These are phyloP conservation scores for Nyctalus aviator DNA, from an alignment of 2,797 vertebrate genomes.

Conservation along the genomic window DNA sequence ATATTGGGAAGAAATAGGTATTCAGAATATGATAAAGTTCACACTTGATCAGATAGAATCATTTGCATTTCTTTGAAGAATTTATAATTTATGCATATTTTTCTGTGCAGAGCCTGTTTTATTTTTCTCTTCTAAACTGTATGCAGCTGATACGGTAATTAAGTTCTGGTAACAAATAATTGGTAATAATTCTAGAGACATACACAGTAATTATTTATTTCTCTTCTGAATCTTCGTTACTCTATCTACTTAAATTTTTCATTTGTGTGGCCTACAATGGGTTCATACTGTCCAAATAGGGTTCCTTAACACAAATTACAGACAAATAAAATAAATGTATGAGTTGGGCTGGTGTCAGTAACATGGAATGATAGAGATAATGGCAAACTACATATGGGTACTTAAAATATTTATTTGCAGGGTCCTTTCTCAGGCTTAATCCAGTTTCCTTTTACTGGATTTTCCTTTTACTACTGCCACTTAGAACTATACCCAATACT, in stretches of 20 bases:
- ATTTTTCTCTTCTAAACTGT: neutral
- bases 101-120: neutral
- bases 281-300: neutral
- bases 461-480: neutral
- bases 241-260: neutral
- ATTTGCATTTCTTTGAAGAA: conserved; percentile 34
- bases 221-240: neutral
- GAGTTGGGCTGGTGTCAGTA: neutral
- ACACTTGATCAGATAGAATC: neutral
- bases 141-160: neutral
- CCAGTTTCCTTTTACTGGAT: neutral
- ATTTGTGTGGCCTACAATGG: neutral
- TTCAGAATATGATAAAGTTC: neutral
- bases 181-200: neutral
- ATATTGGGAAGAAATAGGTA: neutral
- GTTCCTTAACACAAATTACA: neutral
- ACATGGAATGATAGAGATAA: neutral
- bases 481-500: neutral
- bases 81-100: neutral
- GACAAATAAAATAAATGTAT: neutral
- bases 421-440: neutral
- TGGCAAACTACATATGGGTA: neutral
- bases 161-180: neutral
- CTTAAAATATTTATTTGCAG: neutral
- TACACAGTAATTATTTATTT: neutral